Conservation (phyloP, 2,797 vertebrate genomes). For the Discoglossus pictus region DNA sequence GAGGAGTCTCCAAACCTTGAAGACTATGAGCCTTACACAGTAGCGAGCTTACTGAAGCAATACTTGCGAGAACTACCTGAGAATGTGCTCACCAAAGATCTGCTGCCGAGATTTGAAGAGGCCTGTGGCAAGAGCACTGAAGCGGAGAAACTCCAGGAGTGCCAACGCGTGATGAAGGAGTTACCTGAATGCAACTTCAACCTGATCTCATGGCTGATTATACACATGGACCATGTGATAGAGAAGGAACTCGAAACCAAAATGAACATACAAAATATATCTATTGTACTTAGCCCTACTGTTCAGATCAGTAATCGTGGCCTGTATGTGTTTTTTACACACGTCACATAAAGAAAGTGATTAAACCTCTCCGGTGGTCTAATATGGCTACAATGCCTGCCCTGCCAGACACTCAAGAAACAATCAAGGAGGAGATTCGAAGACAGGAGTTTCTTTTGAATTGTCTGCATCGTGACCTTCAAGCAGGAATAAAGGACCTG, state of each 20-base stretch:
- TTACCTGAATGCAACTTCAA: slow-evolving; percentile 78
- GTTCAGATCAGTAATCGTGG: slow-evolving; percentile 98
- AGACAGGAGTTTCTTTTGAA: slow-evolving; percentile 96
- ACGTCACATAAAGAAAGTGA: slow-evolving; percentile 88
- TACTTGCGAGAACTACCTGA: slow-evolving; percentile 95
- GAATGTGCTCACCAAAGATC: slow-evolving; percentile 87
- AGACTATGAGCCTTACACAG: slow-evolving; percentile 95
- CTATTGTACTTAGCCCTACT: slow-evolving; percentile 97
- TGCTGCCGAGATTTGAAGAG: slow-evolving; percentile 88
- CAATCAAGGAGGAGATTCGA: slow-evolving; percentile 95
- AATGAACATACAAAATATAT: slow-evolving; percentile 99
- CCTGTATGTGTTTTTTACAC: slow-evolving; percentile 94
- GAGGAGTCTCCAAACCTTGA: slow-evolving; percentile 96
- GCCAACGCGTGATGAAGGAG: slow-evolving; percentile 86
- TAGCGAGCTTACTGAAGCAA: slow-evolving; percentile 97
- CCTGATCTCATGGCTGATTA: slow-evolving; percentile 90
- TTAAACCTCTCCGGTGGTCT: slow-evolving; percentile 95
- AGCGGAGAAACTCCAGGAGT: slow-evolving; percentile 89
- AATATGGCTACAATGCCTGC: slow-evolving; percentile 97
- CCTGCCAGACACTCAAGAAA: slow-evolving; percentile 93
- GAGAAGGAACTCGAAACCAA: slow-evolving; percentile 91
- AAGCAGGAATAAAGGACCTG: slow-evolving; percentile 95
- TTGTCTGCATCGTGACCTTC: slow-evolving; percentile 95
- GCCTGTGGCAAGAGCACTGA: slow-evolving; percentile 86
- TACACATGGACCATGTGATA: slow-evolving; percentile 99